Conservation (phyloP, 2,888 invertebrate genomes). For the Sphaerophoria rueppellii region DNA sequence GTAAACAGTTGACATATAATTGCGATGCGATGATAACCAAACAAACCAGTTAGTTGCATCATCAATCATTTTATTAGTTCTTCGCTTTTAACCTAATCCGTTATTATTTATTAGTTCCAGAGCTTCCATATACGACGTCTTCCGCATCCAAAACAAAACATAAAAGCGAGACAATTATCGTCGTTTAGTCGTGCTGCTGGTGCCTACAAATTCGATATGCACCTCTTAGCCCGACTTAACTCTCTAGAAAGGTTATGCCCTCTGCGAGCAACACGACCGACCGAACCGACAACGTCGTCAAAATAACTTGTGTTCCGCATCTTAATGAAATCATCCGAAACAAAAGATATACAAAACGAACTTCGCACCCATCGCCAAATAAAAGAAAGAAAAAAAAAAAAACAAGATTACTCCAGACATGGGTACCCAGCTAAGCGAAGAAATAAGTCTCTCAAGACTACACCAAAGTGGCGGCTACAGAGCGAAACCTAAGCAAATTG, state of each 20-base stretch:
- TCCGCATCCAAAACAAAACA: conserved; percentile 6
- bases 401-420: conserved; percentile 23
- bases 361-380: not conserved
- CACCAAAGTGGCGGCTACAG: not conserved
- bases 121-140: conserved; percentile 9
- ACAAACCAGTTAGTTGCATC: conserved; percentile 9
- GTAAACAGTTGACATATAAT: conserved; percentile 13
- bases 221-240: conserved; percentile 28
- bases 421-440: conserved; percentile 64
- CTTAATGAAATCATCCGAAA: conserved; percentile 64
- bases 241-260: conserved; percentile 57
- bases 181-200: not conserved
- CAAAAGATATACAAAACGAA: conserved; percentile 55
- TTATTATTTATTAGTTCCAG: conserved; percentile 6
- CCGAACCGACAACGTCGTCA: not conserved
- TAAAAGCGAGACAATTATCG: conserved; percentile 7
- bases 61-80: conserved; percentile 31
- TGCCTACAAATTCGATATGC: not conserved
- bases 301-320: conserved; percentile 50
- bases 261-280: conserved; percentile 4
- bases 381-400: not conserved
- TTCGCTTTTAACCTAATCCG: conserved; percentile 25
- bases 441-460: conserved; percentile 46
- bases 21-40: conserved; percentile 11
- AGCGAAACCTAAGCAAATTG: conserved; percentile 43